phyloP scores from a whole-genome alignment of 1,140 invertebrate genomes.

The Trachelipus rathkii region DNA sequence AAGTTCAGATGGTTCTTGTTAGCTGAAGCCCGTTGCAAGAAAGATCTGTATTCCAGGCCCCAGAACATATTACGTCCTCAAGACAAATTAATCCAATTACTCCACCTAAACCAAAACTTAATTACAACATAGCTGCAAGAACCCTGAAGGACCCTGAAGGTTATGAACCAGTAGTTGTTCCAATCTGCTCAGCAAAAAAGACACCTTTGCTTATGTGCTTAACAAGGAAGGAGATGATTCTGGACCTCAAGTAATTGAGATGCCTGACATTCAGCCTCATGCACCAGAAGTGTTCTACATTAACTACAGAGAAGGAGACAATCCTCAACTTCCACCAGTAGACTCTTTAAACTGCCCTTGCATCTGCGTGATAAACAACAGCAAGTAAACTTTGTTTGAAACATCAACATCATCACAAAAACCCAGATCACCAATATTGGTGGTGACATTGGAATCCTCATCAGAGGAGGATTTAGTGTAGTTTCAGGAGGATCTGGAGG shows the following conservation, averaged over 20 bases:
- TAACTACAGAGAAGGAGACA: slow-evolving; percentile 43
- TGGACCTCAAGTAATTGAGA: slow-evolving; percentile 22
- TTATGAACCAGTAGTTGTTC: slow-evolving; percentile 16
- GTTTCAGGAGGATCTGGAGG: neutral
- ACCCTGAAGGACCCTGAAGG: slow-evolving; percentile 16
- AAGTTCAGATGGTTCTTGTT: no score
- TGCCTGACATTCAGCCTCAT: slow-evolving; percentile 25
- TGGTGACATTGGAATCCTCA: neutral
- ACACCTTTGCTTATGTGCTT: slow-evolving; percentile 22
- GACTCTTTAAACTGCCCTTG: slow-evolving; percentile 38
- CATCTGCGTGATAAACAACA: slow-evolving; percentile 28
- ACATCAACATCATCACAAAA: no score
- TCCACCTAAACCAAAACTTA: slow-evolving; percentile 19
- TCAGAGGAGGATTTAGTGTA: neutral
- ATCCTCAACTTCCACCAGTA: slow-evolving; percentile 33
- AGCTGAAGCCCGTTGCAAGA: slow-evolving; percentile 14
- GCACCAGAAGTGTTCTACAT: slow-evolving; percentile 41
- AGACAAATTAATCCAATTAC: neutral
- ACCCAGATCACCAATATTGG: slow-evolving; percentile 14
- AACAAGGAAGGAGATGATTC: slow-evolving; percentile 17
- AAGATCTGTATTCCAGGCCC: slow-evolving; percentile 19
- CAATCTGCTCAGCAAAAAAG: slow-evolving; percentile 28
- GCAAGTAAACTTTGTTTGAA: slow-evolving; percentile 25
- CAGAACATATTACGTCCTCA: slow-evolving; percentile 5
- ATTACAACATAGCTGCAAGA: slow-evolving; percentile 23